A percentile compares a stretch with the other conserved stretches of the same genome.
These are phyloP conservation scores for Cheilosia urbana DNA, from an alignment of 2,888 invertebrate species.

Conservation along the genomic window DNA sequence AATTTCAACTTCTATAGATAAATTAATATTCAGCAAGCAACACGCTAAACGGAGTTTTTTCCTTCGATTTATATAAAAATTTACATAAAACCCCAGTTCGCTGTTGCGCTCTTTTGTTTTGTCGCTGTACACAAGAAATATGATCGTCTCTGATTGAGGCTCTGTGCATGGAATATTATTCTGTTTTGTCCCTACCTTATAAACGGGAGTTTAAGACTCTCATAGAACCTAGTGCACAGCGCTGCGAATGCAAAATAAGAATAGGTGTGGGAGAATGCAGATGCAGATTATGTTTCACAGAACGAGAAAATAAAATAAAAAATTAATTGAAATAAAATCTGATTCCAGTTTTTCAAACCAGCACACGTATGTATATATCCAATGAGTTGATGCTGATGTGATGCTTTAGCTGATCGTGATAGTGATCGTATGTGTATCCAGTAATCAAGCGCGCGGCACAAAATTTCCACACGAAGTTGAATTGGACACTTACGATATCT, in stretches of 20 bases:
- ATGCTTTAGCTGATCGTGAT: conserved; percentile 34
- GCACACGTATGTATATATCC: conserved; percentile 50
- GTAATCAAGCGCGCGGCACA: conserved; percentile 58
- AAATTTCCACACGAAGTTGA: conserved; percentile 43
- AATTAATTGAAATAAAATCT: not conserved
- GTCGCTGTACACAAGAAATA: conserved; percentile 50
- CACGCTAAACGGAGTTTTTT: conserved; percentile 53
- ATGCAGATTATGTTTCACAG: conserved; percentile 52
- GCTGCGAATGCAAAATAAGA: conserved; percentile 66
- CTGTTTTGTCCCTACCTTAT: conserved; percentile 47
- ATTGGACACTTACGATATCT: conserved; percentile 56
- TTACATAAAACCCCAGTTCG: conserved; percentile 71
- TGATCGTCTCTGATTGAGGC: conserved; percentile 50
- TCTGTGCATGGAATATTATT: conserved; percentile 60
- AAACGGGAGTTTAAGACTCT: conserved; percentile 51
- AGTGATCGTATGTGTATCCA: conserved; percentile 56
- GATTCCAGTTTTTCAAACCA: conserved; percentile 66
- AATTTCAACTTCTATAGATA: conserved; percentile 46
- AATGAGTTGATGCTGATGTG: conserved; percentile 53
- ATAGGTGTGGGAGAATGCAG: conserved; percentile 72
- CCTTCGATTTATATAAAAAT: conserved; percentile 28
- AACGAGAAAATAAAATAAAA: conserved; percentile 3
- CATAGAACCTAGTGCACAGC: conserved; percentile 13
- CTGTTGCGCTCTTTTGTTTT: conserved; percentile 65
- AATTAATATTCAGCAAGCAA: conserved; percentile 65